phyloP scores from a whole-genome alignment of 1,140 invertebrate species.

The Arctopsyche grandis region DNA sequence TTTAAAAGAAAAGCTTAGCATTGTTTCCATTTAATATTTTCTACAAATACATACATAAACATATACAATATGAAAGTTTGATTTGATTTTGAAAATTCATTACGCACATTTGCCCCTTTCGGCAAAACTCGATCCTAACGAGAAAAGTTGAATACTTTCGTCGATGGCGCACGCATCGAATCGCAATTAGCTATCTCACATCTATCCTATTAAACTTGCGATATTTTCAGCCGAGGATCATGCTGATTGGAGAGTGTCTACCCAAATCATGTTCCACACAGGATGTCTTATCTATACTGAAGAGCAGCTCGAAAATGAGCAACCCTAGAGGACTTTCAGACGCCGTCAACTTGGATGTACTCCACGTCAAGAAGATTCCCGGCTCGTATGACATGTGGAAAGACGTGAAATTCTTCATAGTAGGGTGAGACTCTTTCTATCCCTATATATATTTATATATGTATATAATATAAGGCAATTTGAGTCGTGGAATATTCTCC shows the following conservation, averaged over 20 bases:
- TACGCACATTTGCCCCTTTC: not conserved
- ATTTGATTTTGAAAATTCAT: not conserved
- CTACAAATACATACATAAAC: no score
- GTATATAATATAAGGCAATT: not conserved
- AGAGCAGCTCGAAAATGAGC: constrained; percentile 64
- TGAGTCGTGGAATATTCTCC: not conserved
- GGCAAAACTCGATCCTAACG: constrained; percentile 15
- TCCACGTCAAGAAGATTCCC: constrained; percentile 76
- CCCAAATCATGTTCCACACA: constrained; percentile 72
- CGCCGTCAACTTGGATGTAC: constrained; percentile 61
- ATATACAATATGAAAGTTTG: no score
- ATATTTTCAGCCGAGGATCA: constrained; percentile 69
- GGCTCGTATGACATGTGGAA: constrained; percentile 72
- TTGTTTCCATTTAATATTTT: no score
- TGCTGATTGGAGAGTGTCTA: constrained; percentile 78
- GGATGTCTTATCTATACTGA: constrained; percentile 71
- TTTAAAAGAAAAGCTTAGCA: no score
- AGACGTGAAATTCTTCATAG: constrained; percentile 77
- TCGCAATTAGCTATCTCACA: not conserved
- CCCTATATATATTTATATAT: not conserved
- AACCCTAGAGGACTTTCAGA: constrained; percentile 55
- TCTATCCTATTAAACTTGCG: not conserved
- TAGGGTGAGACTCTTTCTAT: constrained; percentile 69
- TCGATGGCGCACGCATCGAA: not conserved
- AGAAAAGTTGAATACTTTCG: constrained; percentile 14